Evolutionary conservation across 64 coral and sea anemone genomes (phyloP).

Genomic region (Trachythela sp.): DNA sequence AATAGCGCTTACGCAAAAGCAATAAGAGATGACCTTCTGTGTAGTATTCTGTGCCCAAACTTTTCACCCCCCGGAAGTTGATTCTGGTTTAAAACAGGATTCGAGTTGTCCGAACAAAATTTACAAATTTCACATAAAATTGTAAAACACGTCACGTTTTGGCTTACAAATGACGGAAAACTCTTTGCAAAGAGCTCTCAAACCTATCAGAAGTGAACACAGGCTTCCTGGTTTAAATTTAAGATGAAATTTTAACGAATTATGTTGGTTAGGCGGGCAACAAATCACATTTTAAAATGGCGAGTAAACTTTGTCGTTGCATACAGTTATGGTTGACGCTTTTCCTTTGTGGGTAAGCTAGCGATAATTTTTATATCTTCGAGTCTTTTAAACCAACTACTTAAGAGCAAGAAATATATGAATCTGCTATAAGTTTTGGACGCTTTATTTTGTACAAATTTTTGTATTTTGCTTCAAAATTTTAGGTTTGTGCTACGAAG

Average conservation of each 20-base stretch:
- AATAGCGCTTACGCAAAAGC: too few species aligned
- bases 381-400: neutral
- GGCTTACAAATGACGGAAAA: neutral
- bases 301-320: neutral
- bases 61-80: neutral
- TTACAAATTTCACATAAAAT: neutral
- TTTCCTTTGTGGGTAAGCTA: neutral
- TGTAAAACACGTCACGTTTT: neutral
- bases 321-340: neutral
- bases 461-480: neutral
- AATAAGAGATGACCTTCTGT: too few species aligned
- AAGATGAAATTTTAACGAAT: neutral
- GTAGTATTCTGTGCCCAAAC: neutral
- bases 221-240: neutral
- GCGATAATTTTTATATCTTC: neutral
- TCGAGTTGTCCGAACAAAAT: neutral
- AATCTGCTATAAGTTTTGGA: neutral
- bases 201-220: neutral
- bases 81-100: neutral
- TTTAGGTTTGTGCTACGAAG: neutral
- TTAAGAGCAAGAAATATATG: neutral
- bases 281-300: neutral
- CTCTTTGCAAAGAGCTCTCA: neutral
- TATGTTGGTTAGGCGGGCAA: neutral
- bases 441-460: neutral